Percentiles rank a stretch among this genome's conserved stretches.
phyloP scores from a whole-genome alignment of 1,140 invertebrate genomes.

The Saxidomus purpurata region DNA sequence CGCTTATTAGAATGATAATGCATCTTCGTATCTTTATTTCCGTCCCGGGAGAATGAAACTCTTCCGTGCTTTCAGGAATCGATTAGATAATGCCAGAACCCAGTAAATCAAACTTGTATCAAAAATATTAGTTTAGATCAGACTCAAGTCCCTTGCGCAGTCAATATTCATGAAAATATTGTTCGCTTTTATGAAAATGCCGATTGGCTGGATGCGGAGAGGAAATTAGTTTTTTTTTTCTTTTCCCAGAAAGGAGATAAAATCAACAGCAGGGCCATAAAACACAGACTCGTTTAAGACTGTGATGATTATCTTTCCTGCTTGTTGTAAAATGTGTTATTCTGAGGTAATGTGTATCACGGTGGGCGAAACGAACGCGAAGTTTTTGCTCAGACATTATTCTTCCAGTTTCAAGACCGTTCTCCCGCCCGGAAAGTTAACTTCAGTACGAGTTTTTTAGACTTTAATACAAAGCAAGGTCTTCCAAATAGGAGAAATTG shows the following conservation, averaged over 20 bases:
- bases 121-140: constrained; percentile 47
- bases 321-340: too few species aligned
- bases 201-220: neutral
- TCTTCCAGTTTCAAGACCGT: too few species aligned
- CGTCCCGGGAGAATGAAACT: neutral
- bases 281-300: neutral
- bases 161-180: constrained; percentile 41
- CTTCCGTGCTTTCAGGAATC: neutral
- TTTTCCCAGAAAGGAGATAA: neutral
- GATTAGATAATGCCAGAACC: neutral
- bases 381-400: too few species aligned
- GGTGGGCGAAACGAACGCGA: too few species aligned
- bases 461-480: too few species aligned
- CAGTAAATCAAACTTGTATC: constrained; percentile 43
- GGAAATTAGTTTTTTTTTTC: constrained; percentile 29
- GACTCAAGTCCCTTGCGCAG: neutral
- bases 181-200: neutral
- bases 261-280: constrained; percentile 5
- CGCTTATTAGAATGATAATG: too few species aligned
- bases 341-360: too few species aligned
- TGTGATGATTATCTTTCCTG: neutral
- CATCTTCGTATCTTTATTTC: too few species aligned
- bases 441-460: too few species aligned
- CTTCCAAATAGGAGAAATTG: too few species aligned
- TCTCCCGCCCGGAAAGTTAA: too few species aligned